Conservation (phyloP, 2,888 invertebrate species). For the Dromius quadrimaculatus region DNA sequence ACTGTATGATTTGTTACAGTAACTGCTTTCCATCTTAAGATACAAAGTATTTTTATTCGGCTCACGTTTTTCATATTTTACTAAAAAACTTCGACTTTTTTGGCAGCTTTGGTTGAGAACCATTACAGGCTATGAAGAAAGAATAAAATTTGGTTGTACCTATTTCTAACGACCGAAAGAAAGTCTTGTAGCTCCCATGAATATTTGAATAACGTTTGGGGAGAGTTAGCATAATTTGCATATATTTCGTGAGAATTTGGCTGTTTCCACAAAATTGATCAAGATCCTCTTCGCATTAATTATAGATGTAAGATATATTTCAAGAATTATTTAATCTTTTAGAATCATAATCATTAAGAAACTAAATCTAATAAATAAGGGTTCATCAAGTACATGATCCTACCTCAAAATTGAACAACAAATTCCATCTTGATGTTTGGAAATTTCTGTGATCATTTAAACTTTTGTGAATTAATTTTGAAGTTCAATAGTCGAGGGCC, state of each 20-base stretch:
- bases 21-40: not conserved
- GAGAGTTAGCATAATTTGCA: constrained; percentile 8
- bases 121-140: constrained; percentile 40
- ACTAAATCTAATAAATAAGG: no score
- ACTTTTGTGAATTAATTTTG: constrained; percentile 35
- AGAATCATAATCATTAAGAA: no score
- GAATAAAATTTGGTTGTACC: constrained; percentile 34
- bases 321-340: no score
- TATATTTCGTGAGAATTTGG: not conserved
- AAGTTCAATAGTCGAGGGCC: constrained; percentile 28
- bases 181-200: constrained; percentile 3
- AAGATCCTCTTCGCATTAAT: no score
- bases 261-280: no score
- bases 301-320: no score
- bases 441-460: constrained; percentile 38
- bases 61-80: constrained; percentile 41
- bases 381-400: no score
- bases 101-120: constrained; percentile 36
- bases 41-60: constrained; percentile 36
- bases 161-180: constrained; percentile 38
- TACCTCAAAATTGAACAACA: constrained; percentile 21
- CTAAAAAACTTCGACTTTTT: constrained; percentile 44
- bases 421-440: constrained; percentile 19
- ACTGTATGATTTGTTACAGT: not conserved
- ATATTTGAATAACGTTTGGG: constrained; percentile 12